Evolutionary conservation across 2,113 vertebrate genomes (phyloP).

Genomic region (Python bivittatus): DNA sequence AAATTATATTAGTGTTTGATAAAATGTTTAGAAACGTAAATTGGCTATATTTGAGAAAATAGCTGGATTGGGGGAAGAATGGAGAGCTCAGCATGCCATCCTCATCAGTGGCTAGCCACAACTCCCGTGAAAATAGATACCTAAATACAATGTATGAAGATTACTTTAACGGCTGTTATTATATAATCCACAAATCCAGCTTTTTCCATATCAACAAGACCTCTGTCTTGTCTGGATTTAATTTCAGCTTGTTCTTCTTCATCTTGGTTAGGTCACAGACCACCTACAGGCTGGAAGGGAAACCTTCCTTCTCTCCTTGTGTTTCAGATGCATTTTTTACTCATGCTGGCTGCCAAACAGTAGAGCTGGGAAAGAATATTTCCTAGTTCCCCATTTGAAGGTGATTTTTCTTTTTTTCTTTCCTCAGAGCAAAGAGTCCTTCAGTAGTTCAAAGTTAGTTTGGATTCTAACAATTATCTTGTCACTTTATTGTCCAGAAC

Average conservation of each 20-base stretch:
- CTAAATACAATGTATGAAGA: background rate
- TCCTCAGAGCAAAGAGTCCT: background rate
- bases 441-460: background rate
- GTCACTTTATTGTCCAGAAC: background rate
- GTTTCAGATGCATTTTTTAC: background rate
- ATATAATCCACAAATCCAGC: background rate
- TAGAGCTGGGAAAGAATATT: background rate
- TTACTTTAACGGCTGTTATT: background rate
- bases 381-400: background rate
- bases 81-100: background rate
- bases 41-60: background rate
- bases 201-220: background rate
- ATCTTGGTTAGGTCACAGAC: background rate
- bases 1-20: background rate
- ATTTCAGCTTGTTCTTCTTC: background rate
- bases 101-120: background rate
- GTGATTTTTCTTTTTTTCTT: background rate
- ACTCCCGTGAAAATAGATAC: background rate
- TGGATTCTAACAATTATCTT: background rate
- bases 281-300: background rate
- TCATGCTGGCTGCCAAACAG: background rate
- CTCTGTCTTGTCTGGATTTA: background rate
- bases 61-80: background rate
- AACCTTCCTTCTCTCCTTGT: background rate
- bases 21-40: background rate